A percentile compares a stretch with the other conserved stretches of the same genome.
These are phyloP conservation scores for Tinea pellionella DNA, from an alignment of 2,888 invertebrate species.

Conservation along the genomic window DNA sequence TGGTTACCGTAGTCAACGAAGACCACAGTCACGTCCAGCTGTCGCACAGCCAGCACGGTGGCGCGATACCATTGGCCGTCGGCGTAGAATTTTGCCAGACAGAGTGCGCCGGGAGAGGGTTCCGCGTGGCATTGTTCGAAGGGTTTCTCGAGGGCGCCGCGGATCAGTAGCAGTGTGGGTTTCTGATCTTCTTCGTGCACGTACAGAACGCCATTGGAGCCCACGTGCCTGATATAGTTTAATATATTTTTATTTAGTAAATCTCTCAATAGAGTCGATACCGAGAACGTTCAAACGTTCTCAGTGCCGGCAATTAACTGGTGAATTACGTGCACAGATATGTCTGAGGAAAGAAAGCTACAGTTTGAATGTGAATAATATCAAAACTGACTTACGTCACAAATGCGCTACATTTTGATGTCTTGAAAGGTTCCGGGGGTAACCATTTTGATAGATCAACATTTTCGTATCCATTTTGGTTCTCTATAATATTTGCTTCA, in stretches of 20 bases:
- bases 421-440: conserved; percentile 59
- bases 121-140: background rate
- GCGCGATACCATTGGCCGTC: conserved; percentile 81
- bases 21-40: conserved; percentile 20
- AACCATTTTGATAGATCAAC: conserved; percentile 62
- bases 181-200: conserved; percentile 40
- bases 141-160: background rate
- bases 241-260: background rate
- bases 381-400: conserved; percentile 67
- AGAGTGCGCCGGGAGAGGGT: conserved; percentile 67
- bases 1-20: conserved; percentile 89
- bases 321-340: too few species aligned
- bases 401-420: conserved; percentile 66
- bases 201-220: conserved; percentile 23
- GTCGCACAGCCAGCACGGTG: background rate
- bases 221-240: conserved; percentile 34
- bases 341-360: too few species aligned
- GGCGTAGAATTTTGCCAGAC: conserved; percentile 74
- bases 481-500: too few species aligned
- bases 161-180: background rate
- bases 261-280: background rate
- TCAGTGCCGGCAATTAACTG: background rate
- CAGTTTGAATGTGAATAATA: background rate
- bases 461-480: background rate
- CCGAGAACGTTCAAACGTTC: background rate